Evolutionary conservation across 2,113 vertebrate genomes (phyloP).

Genomic region (Entosphenus tridentatus): DNA sequence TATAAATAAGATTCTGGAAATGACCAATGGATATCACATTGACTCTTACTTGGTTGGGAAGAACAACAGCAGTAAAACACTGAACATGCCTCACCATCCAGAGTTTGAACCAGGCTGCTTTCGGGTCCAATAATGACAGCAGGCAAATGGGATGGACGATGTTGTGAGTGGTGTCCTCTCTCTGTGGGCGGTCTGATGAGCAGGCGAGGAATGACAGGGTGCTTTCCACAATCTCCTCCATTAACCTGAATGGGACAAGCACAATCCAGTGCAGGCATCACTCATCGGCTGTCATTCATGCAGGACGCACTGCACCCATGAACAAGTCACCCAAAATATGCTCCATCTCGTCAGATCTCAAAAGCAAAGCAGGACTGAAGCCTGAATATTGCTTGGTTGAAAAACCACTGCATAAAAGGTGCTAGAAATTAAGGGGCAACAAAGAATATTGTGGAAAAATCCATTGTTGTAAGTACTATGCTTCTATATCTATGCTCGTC

Average conservation of each 20-base stretch:
- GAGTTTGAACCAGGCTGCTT: slow-evolving; percentile 79
- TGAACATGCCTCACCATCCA: slow-evolving; percentile 53
- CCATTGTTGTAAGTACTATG: no score
- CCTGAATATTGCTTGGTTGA: neutral
- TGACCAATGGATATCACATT: neutral
- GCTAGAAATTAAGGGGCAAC: neutral
- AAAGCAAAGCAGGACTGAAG: neutral
- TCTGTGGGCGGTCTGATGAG: slow-evolving; percentile 20
- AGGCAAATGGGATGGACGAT: slow-evolving; percentile 45
- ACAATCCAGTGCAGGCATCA: neutral
- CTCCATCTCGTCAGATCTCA: neutral
- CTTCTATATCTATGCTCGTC: no score
- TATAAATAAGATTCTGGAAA: neutral
- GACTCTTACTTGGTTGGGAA: neutral
- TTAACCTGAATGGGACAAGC: slow-evolving; percentile 33
- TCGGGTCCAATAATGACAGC: slow-evolving; percentile 54
- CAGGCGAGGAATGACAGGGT: slow-evolving; percentile 55
- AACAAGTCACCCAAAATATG: neutral
- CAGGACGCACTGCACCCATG: neutral
- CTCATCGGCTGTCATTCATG: neutral
- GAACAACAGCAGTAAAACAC: neutral
- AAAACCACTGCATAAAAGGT: neutral
- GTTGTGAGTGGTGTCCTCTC: slow-evolving; percentile 20
- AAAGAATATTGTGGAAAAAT: no score
- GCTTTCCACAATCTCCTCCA: slow-evolving; percentile 86